A percentile compares a stretch with the other conserved stretches of the same genome.
These are phyloP conservation scores for Clostera curtula DNA, from an alignment of 2,888 invertebrate species.

Conservation along the genomic window DNA sequence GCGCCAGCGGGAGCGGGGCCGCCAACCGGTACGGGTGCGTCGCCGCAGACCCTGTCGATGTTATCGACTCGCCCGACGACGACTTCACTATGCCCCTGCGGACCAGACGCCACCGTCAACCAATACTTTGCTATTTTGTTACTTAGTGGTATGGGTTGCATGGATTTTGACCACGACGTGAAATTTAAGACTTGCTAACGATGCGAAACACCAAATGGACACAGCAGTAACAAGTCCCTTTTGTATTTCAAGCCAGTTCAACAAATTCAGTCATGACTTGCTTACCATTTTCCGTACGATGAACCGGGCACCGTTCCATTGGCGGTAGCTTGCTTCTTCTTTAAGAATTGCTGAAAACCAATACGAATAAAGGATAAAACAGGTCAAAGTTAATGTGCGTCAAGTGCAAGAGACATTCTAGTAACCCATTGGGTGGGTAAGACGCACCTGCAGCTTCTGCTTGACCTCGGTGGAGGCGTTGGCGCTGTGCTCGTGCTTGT, in stretches of 20 bases:
- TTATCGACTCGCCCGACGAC: constrained; percentile 78
- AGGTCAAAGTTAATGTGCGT: constrained; percentile 2
- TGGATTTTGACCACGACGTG: no score
- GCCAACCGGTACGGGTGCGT: constrained; percentile 83
- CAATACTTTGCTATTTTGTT: no score
- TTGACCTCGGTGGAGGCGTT: constrained; percentile 97
- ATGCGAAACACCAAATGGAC: no score
- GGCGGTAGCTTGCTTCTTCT: constrained; percentile 86
- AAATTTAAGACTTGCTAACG: no score
- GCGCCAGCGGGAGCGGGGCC: constrained; percentile 67
- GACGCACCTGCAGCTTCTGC: constrained; percentile 89
- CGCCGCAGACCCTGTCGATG: constrained; percentile 69
- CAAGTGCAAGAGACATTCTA: neutral
- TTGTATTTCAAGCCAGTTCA: neutral
- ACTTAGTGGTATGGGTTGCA: no score
- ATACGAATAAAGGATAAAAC: no score
- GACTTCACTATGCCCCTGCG: constrained; percentile 78
- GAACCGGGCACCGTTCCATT: constrained; percentile 80
- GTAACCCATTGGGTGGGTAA: neutral
- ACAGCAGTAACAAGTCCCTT: no score
- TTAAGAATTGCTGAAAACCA: constrained; percentile 82
- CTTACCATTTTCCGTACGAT: constrained; percentile 86
- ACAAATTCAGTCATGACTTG: neutral
- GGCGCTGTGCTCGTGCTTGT: constrained; percentile 96
- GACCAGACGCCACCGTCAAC: no score